Evolutionary conservation across 1,140 invertebrate genomes (phyloP), one percentile per base, ranked within the genome.

Genomic region (Bombus soroeensis): DNA sequence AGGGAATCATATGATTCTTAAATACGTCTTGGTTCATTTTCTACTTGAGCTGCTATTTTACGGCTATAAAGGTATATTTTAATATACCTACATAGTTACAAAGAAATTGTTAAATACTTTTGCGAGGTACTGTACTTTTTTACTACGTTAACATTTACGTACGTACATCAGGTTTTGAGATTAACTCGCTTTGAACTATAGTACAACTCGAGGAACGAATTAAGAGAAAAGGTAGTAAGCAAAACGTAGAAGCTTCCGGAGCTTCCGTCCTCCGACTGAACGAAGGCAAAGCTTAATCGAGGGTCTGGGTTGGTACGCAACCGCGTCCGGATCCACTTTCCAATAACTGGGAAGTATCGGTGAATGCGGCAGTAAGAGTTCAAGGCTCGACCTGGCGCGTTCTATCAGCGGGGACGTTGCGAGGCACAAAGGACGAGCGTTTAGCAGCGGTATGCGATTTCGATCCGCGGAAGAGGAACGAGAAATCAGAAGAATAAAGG

Each of bases 371-470:
- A 66, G 28, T 4, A 62, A 22, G 59, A 83, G 82, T 84, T 84
- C 82, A 79, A 83, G 82, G 82, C 64, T 77, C 62, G 62, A 73
- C 28, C 62, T 10, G 74, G n/a, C 64, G 62, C 73, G 74, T 83
- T 83, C 62, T 76, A 76, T 68, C 73, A 73, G n/a, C 64, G 57
- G 73, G 73, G 73, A 68, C 62, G 82, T 39, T 13, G 74, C 71
- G 73, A 47, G 34, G 68, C 57, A 85, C 76, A 80, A 85, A 85
- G 83, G 68, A 85, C 83, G 41, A 80, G 83, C 83, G 83, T 85
- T 85, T 85, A 85, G 83, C 77, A 79, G 62, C 83, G 83, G 83
- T 77, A 85, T 80, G 83, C 76, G 77, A 85, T 80, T 77, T 80
- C 83, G 83, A 84, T 84, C 76, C 83, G 68, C 68, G 83, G 77